Evolutionary conservation across 64 coral and sea anemone species (phyloP).

Genomic region (Hydrozoanthus tunicans): DNA sequence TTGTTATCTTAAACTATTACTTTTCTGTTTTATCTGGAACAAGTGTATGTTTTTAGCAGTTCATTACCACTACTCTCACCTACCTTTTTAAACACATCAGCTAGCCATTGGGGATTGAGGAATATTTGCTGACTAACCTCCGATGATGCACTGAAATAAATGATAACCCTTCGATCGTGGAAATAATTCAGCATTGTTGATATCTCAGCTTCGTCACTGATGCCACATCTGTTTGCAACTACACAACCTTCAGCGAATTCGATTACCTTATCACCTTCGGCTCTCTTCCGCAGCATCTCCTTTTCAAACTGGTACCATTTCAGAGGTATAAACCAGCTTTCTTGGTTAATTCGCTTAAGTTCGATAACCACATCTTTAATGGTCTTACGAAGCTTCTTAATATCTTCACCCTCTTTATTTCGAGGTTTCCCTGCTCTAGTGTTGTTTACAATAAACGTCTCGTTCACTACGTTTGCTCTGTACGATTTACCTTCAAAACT

Average conservation of each 20-base stretch:
- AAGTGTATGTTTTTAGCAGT: not conserved
- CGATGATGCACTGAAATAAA: constrained; percentile 10
- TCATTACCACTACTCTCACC: not conserved
- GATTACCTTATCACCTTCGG: not conserved
- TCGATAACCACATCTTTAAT: not conserved
- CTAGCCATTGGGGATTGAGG: constrained; percentile 11
- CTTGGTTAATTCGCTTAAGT: not conserved
- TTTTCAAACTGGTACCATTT: constrained; percentile 34
- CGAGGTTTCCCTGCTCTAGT: not conserved
- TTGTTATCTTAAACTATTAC: too few species aligned
- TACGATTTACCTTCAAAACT: not conserved
- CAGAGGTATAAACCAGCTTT: not conserved
- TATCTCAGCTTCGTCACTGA: constrained; percentile 4
- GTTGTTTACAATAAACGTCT: not conserved
- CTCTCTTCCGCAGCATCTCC: not conserved
- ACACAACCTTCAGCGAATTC: not conserved
- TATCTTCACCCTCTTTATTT: constrained; percentile 1
- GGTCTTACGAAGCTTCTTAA: constrained; percentile 5
- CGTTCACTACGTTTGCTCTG: not conserved
- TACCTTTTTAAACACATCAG: constrained; percentile 13
- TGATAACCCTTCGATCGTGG: constrained; percentile 21
- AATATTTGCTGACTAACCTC: not conserved
- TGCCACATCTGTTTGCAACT: constrained; percentile 3
- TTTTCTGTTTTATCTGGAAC: not conserved
- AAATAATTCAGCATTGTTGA: constrained; percentile 11